A percentile compares a stretch with the other conserved stretches of the same genome.
phyloP scores from a whole-genome alignment of 2,888 invertebrate species.

The Trypoxylon attenuatum region DNA sequence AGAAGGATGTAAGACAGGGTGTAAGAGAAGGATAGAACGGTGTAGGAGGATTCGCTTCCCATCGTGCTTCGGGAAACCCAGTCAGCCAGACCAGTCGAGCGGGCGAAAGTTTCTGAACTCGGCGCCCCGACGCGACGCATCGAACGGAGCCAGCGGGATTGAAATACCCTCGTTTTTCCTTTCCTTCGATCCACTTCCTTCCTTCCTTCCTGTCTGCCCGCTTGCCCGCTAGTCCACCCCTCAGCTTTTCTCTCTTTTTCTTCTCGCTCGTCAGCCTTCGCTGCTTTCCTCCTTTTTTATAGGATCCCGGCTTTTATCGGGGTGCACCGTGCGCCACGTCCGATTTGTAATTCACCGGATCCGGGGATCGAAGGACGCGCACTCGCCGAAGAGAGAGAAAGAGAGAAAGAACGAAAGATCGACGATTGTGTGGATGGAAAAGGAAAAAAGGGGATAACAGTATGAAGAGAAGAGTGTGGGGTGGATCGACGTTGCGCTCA shows the following conservation, averaged over 20 bases:
- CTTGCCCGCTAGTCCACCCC: background rate
- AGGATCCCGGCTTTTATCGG: constrained; percentile 33
- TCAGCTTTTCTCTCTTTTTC: background rate
- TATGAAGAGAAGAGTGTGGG: background rate
- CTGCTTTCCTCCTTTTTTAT: constrained; percentile 1
- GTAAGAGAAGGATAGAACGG: constrained; percentile 2
- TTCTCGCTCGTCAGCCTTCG: background rate
- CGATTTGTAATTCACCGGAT: constrained; percentile 55
- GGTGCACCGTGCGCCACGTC: constrained; percentile 24
- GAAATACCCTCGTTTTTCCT: constrained; percentile 44
- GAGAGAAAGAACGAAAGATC: too few relatives aligned
- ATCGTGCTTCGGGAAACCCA: constrained; percentile 50
- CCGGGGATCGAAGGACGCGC: constrained; percentile 8
- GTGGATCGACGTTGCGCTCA: constrained; percentile 39
- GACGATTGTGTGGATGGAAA: background rate
- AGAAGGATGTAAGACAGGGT: background rate
- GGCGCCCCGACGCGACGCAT: constrained; percentile 21
- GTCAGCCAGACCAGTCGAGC: constrained; percentile 44
- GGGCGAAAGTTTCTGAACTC: constrained; percentile 51
- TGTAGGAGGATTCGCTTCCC: constrained; percentile 35
- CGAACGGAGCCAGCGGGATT: constrained; percentile 42
- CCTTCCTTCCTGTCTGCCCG: background rate
- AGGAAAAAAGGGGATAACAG: background rate
- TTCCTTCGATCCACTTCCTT: background rate
- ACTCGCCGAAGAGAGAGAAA: too few relatives aligned